Evolutionary conservation across 2,888 invertebrate species (phyloP).

Genomic region (Tinea pellionella): DNA sequence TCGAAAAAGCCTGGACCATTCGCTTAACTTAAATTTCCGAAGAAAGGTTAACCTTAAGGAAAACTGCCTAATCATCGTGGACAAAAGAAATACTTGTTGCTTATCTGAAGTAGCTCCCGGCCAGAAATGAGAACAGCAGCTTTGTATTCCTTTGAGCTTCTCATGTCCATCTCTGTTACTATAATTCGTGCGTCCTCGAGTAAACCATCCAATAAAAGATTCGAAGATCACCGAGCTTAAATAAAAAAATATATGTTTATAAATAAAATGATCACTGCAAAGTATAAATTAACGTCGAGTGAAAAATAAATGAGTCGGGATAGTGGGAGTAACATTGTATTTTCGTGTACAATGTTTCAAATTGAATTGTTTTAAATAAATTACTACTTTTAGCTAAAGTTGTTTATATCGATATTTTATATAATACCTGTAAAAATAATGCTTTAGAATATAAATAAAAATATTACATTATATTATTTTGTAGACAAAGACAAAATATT

Average conservation of each 20-base stretch:
- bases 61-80: background rate
- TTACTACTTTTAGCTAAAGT: too few species aligned
- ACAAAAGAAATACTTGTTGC: slow-evolving; percentile 11
- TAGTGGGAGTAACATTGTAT: too few species aligned
- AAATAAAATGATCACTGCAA: too few species aligned
- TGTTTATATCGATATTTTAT: too few species aligned
- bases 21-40: background rate
- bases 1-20: background rate
- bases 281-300: too few species aligned
- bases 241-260: too few species aligned
- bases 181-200: background rate
- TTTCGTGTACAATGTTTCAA: too few species aligned
- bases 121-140: background rate
- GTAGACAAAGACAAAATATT: background rate
- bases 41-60: slow-evolving; percentile 5
- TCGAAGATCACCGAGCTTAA: background rate
- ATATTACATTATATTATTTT: background rate
- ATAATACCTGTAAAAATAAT: too few species aligned
- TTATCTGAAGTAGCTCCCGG: background rate
- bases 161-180: background rate
- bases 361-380: too few species aligned
- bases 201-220: background rate
- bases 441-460: too few species aligned
- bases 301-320: too few species aligned
- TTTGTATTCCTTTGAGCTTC: slow-evolving; percentile 1